Evolutionary conservation across 2,797 vertebrate genomes (phyloP), one percentile per base, ranked within the genome.

Genomic region (Centroberyx gerrardi): DNA sequence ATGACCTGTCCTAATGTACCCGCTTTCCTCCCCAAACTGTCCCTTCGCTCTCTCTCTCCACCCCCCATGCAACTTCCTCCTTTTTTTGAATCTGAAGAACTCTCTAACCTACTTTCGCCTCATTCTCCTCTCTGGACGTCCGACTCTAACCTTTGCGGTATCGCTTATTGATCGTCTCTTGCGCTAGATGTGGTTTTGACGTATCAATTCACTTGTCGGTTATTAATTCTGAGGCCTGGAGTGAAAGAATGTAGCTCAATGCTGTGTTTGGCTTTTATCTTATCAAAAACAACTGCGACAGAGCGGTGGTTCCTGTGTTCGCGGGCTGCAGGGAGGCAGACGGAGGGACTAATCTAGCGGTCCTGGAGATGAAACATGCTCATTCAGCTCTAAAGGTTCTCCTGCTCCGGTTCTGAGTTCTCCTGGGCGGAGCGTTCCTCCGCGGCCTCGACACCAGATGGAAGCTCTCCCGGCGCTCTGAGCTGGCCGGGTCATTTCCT

Each of bases 401-500:
- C 8, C 70, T 78, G 59, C 72, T 78, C 4, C 5, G 14, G 72
- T 74, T 74, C 60, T 63, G 78, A 69, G 74, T 72, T 78, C 86
- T 91, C 84, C 82, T 71, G 85, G 83, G 86, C 84, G 89, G 83
- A 90, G 83, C 74, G 83, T 88, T 90, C 82, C 87, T 89, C 84
- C 52, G 51, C 73, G 87, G 90, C 86, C 72, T 86, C 83, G 59
- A 83, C 90, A 92, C 91, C 94, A 95, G 94, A 95, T 95, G 95
- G 94, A 95, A 95, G 93, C 89, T 93, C 92, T 94, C 92, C 90
- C 87, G 86, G 91, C 85, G 88, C 91, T 94, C 75, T 70, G 88
- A 88, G 87, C 91, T 93, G 91, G 92, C 94, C 95, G 90, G 95
- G 95, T 95, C 95, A 95, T 95, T 96, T 96, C 95, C 95, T 96